Evolutionary conservation across 2,888 invertebrate species (phyloP), one percentile per base, ranked within the genome.

Genomic region (Phrixothrix hirtus): DNA sequence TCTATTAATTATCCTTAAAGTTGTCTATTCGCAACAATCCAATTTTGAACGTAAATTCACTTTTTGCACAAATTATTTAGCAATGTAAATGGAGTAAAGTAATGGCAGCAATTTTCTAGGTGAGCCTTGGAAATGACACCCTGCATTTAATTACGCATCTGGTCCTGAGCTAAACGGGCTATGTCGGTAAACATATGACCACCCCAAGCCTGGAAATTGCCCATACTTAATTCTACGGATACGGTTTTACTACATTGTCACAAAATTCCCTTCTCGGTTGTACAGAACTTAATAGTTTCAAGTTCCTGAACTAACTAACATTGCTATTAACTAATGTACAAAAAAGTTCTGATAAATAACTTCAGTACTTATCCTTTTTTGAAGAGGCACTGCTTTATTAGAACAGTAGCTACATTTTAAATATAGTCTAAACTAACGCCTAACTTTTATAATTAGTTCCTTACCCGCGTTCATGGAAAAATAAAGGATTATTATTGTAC

Each of bases 151-250:
- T 50, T 55, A 46, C 55, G 37, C 50, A 56, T 52, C 54, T 59
- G 56, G 46, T 45, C 47, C 46, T 54, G 51, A 52, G 41, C 51
- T 50, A 57, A 58, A 55, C 47, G 57, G 49, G 27, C 54, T 44
- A 45, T 50, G 57, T 59, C 46, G 45, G 56, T 57, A 55, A 59
- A 59, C 57, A 57, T 59, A 59, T 55, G 57, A 45, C 48, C 54
- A 30, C 26, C 50, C 43, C 44, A 51, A 39, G 41, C 38, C 47
- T 43, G 41, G 29, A 46, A 47, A 56, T 52, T 47, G 39, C 48
- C 52, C 51, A 47, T 52, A 51, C 38, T 54, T 55, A 50, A 55
- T 55, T 49, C 42, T 42, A 39, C 17, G 41, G 35, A 41, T 50
- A 45, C 34, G 42, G 45, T 50, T 53, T 32, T 50, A 50, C 41